phyloP scores from a whole-genome alignment of 2,888 invertebrate species.

The Noctuana brunneofusca region DNA sequence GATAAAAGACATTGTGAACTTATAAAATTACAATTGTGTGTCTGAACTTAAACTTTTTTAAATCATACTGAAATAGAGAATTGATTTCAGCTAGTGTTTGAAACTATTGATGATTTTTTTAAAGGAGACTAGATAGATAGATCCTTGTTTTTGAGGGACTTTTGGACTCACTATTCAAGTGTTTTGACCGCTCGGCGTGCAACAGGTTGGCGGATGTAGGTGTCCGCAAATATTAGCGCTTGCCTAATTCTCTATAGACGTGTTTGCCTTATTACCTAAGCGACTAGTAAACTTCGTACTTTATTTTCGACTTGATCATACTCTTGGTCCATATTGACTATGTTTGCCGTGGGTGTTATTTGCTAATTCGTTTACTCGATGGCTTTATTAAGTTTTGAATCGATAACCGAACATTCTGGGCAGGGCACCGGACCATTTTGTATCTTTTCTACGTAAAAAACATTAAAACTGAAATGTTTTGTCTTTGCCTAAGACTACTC shows the following conservation, averaged over 20 bases:
- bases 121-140: not conserved
- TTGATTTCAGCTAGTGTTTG: not conserved
- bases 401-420: too few species aligned
- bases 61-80: not conserved
- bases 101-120: not conserved
- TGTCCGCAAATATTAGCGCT: conserved; percentile 78
- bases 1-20: too few species aligned
- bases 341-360: conserved; percentile 24
- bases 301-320: conserved; percentile 35
- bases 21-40: too few species aligned
- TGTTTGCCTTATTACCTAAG: conserved; percentile 72
- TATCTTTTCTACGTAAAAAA: too few species aligned
- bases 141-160: not conserved
- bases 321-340: conserved; percentile 38
- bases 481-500: too few species aligned
- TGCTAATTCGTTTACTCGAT: too few species aligned
- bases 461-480: too few species aligned
- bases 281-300: conserved; percentile 22
- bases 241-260: conserved; percentile 65
- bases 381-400: too few species aligned
- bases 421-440: too few species aligned
- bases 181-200: conserved; percentile 49
- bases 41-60: not conserved
- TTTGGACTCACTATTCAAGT: conserved; percentile 34
- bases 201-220: conserved; percentile 76